These are phyloP conservation scores for Thunnus albacares DNA, from an alignment of 2,797 vertebrate species.

Conservation along the genomic window DNA sequence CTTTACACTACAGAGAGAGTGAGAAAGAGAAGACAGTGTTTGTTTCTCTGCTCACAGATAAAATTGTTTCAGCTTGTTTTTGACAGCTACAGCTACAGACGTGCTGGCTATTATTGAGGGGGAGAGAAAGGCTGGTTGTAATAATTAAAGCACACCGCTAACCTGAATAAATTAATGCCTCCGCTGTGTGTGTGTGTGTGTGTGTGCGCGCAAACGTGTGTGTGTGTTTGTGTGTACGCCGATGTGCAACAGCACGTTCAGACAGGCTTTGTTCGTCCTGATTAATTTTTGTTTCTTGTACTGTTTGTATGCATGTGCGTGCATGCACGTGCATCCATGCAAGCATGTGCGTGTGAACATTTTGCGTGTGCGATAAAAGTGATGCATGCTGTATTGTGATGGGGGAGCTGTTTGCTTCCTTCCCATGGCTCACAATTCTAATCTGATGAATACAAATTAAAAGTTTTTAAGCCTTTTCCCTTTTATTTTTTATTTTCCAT, in stretches of 20 bases:
- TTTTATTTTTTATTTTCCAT: conserved; percentile 52
- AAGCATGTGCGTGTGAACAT: conserved; percentile 31
- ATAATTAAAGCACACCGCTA: conserved; percentile 86
- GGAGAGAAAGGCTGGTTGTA: conserved; percentile 68
- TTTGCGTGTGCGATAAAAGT: conserved; percentile 67
- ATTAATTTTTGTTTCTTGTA: conserved; percentile 71
- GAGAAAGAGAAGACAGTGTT: conserved; percentile 62
- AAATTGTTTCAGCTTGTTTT: conserved; percentile 87
- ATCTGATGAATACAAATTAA: conserved; percentile 81
- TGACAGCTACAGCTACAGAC: conserved; percentile 84
- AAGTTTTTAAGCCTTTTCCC: conserved; percentile 68
- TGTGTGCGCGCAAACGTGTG: conserved; percentile 19
- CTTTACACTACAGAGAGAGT: conserved; percentile 74
- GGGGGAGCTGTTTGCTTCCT: conserved; percentile 67
- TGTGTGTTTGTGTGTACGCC: conserved; percentile 25
- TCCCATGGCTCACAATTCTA: conserved; percentile 54
- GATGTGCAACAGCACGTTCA: conserved; percentile 55
- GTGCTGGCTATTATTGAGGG: conserved; percentile 69
- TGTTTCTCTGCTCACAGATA: conserved; percentile 79
- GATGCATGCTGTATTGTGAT: conserved; percentile 60
- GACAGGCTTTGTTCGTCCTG: conserved; percentile 80
- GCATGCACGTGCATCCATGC: conserved; percentile 29
- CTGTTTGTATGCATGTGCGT: conserved; percentile 54
- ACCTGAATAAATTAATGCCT: conserved; percentile 85
- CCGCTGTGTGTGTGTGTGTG: conserved; percentile 37